phyloP scores from a whole-genome alignment of 2,113 vertebrate genomes.

The Polypterus bichir region DNA sequence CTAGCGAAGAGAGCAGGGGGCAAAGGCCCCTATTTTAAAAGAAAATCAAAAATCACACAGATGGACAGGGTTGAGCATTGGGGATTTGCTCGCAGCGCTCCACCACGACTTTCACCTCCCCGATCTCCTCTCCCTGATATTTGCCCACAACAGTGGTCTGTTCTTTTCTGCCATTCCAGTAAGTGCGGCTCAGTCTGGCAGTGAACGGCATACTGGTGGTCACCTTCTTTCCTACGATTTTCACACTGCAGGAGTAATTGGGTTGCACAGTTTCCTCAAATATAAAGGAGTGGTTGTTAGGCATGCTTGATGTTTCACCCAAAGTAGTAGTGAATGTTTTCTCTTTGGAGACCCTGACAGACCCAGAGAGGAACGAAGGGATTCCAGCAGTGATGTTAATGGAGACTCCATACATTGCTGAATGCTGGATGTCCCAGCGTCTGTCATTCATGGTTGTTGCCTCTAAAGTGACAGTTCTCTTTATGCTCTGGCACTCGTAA shows the following conservation, averaged over 20 bases:
- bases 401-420: not conserved
- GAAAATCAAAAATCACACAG: too few species aligned
- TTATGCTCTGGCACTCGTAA: not conserved
- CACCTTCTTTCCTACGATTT: slow-evolving; percentile 4
- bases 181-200: not conserved
- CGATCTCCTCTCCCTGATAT: not conserved
- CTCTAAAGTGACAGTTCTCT: not conserved
- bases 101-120: slow-evolving; percentile 2
- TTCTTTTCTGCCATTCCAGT: not conserved
- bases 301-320: not conserved
- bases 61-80: too few species aligned
- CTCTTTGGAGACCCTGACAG: not conserved
- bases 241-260: slow-evolving; percentile 4
- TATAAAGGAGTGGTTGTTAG: not conserved
- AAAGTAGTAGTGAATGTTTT: not conserved
- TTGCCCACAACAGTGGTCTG: not conserved
- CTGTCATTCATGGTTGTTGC: not conserved
- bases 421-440: not conserved
- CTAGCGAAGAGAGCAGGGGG: too few species aligned
- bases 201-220: slow-evolving; percentile 6
- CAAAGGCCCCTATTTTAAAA: too few species aligned
- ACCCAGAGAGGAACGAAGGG: not conserved
- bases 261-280: slow-evolving; percentile 1
- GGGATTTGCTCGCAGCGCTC: slow-evolving; percentile 1
- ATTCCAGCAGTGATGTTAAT: slow-evolving; percentile 2